Evolutionary conservation across 1,140 invertebrate genomes (phyloP).

Genomic region (Drosophila kepulauana): DNA sequence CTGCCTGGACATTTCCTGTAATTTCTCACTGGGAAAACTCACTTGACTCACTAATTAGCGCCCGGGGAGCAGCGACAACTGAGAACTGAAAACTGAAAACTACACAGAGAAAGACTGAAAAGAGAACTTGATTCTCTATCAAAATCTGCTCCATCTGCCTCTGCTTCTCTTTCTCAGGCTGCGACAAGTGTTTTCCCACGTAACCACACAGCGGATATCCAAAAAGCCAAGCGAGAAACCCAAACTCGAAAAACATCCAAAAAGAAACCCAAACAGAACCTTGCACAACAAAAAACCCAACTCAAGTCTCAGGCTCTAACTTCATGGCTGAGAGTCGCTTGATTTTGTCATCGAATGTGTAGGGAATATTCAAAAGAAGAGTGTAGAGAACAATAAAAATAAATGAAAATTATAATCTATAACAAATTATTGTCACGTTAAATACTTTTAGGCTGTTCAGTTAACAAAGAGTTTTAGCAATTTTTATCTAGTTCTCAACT

Average conservation of each 20-base stretch:
- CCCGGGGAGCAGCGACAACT: constrained; percentile 50
- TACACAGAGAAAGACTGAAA: too few species aligned
- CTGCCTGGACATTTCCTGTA: constrained; percentile 70
- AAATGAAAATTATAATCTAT: too few species aligned
- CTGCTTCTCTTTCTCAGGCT: constrained; percentile 1
- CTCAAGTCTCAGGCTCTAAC: constrained; percentile 19
- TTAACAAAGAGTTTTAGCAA: too few species aligned
- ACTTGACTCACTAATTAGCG: constrained; percentile 69
- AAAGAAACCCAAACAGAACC: background rate
- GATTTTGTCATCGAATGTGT: background rate
- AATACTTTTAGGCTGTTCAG: too few species aligned
- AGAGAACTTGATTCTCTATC: constrained; percentile 57
- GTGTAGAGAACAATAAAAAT: too few species aligned
- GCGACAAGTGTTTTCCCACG: constrained; percentile 44
- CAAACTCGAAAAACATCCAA: background rate
- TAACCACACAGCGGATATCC: constrained; percentile 21
- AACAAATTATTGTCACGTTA: too few species aligned
- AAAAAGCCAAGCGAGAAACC: background rate
- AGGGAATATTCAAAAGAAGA: background rate
- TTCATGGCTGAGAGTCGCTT: background rate
- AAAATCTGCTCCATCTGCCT: constrained; percentile 11
- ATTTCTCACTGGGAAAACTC: constrained; percentile 67
- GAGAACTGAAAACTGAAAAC: constrained; percentile 1
- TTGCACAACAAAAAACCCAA: constrained; percentile 10
- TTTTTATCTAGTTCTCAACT: too few species aligned